Evolutionary conservation across 1,140 invertebrate genomes (phyloP).

Genomic region (Calephelis virginiensis): DNA sequence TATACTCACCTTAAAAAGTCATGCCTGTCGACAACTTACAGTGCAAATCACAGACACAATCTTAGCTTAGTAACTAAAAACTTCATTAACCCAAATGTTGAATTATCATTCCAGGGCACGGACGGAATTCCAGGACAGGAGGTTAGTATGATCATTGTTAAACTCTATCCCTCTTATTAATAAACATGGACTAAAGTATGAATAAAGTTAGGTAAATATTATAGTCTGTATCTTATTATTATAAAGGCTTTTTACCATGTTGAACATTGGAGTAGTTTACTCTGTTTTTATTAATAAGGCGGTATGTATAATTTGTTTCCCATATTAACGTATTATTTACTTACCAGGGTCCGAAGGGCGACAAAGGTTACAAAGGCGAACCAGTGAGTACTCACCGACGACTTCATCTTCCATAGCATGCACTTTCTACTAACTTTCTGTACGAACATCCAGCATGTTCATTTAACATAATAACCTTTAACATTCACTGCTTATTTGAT

Average conservation of each 20-base stretch:
- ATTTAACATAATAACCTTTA: constrained; percentile 25
- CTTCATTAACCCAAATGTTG: background rate
- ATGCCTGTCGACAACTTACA: no score
- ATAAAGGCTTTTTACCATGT: no score
- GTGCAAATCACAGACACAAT: no score
- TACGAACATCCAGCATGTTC: constrained; percentile 31
- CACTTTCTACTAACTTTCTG: constrained; percentile 31
- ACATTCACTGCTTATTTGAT: background rate
- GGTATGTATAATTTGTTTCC: background rate
- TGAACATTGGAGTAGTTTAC: no score
- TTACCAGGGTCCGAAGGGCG: constrained; percentile 88
- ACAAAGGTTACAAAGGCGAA: constrained; percentile 92
- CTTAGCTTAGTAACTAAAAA: no score
- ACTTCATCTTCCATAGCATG: constrained; percentile 2
- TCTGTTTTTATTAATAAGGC: no score
- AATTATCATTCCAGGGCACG: constrained; percentile 85
- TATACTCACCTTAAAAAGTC: no score
- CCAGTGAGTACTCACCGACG: constrained; percentile 82
- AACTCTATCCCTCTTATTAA: background rate
- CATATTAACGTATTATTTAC: constrained; percentile 40
- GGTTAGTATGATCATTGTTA: constrained; percentile 76
- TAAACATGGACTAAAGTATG: no score
- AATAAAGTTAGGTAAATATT: no score
- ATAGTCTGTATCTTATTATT: no score
- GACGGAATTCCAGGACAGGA: constrained; percentile 94